Evolutionary conservation across 2,797 vertebrate species (phyloP).

Genomic region (Xenopus petersii): DNA sequence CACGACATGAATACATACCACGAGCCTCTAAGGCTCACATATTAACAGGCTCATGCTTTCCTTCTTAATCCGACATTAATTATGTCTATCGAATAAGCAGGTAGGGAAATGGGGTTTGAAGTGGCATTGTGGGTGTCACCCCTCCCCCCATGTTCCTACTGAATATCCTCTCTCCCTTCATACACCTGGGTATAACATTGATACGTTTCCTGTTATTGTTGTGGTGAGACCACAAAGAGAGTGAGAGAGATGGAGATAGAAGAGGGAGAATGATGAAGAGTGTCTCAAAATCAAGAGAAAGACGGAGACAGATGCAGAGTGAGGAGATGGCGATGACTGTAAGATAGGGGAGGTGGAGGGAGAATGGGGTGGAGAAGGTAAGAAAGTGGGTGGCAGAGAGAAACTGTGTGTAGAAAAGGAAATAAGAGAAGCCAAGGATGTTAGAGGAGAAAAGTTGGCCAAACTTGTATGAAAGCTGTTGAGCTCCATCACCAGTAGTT

Average conservation of each 20-base stretch:
- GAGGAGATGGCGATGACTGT: no score
- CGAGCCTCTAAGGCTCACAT: not conserved
- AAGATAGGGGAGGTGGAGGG: not conserved
- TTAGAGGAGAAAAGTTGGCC: no score
- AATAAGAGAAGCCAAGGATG: no score
- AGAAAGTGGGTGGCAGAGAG: not conserved
- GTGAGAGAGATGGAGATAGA: not conserved
- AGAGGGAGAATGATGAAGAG: not conserved
- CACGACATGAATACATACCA: no score
- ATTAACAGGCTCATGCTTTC: not conserved
- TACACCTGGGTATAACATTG: not conserved
- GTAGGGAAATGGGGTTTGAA: not conserved
- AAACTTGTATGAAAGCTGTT: no score
- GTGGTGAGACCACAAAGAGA: conserved; percentile 1
- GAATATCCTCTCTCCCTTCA: not conserved
- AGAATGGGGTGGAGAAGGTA: not conserved
- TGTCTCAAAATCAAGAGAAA: not conserved
- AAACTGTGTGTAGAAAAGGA: not conserved
- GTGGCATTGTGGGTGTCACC: not conserved
- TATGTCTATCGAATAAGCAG: not conserved
- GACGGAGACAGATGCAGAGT: not conserved
- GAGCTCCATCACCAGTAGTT: no score
- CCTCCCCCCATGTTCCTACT: not conserved
- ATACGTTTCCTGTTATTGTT: conserved; percentile 1
- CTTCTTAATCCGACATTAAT: not conserved